Percentiles rank a stretch among this genome's conserved stretches.
Conservation (phyloP, 2,113 vertebrate genomes). For the Gymnobelideus leadbeateri region DNA sequence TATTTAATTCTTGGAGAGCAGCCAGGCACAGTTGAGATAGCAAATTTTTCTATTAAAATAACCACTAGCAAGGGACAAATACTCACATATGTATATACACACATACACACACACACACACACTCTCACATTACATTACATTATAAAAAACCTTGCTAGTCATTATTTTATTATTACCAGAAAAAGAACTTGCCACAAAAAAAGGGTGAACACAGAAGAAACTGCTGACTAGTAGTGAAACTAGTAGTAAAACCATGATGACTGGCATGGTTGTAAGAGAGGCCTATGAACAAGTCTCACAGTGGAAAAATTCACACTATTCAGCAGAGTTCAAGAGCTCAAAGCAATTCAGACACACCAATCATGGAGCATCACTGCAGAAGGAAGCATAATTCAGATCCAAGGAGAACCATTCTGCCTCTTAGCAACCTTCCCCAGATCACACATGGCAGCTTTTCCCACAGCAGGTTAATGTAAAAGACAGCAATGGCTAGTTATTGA, state of each 20-base stretch:
- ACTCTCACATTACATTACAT: background rate
- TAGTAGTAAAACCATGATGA: background rate
- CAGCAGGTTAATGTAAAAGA: background rate
- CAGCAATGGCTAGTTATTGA: constrained; percentile 29
- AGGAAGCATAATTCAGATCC: background rate
- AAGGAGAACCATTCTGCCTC: fast-evolving
- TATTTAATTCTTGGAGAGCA: constrained; percentile 73
- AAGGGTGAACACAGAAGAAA: background rate
- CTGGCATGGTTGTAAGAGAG: background rate
- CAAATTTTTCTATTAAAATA: constrained; percentile 70
- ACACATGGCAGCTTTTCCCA: background rate
- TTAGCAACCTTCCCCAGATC: background rate
- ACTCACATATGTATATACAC: background rate
- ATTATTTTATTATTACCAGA: constrained; percentile 30
- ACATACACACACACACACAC: background rate
- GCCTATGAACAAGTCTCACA: constrained; percentile 14
- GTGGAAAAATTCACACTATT: constrained; percentile 5
- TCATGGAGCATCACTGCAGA: background rate
- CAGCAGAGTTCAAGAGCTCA: background rate
- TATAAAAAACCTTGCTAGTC: background rate
- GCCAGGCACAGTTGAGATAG: constrained; percentile 55
- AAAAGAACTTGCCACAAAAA: background rate
- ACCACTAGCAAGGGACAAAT: constrained; percentile 34
- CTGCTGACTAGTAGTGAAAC: constrained; percentile 22
- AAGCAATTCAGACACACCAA: background rate